A percentile compares a stretch with the other conserved stretches of the same genome.
Evolutionary conservation across 35 echinoderm and acorn worm species (phyloP).

Genomic region (Apostichopus californicus): DNA sequence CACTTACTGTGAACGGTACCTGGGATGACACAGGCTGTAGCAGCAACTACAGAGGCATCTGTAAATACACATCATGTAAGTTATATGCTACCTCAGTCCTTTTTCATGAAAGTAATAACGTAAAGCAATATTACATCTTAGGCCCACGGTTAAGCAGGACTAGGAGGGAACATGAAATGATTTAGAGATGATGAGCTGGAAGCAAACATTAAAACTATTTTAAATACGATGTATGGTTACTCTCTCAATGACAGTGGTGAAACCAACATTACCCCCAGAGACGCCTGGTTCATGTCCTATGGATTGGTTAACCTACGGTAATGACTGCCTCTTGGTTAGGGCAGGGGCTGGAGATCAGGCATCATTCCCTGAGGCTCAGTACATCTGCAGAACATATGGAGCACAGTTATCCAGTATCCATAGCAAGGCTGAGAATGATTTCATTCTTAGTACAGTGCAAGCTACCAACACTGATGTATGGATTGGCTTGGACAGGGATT

Average conservation of each 20-base stretch:
- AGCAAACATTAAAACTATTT: too few relatives aligned
- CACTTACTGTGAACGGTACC: slow-evolving; percentile 47
- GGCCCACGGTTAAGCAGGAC: too few relatives aligned
- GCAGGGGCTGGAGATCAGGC: background rate
- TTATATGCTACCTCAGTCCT: background rate
- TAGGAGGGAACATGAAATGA: too few relatives aligned
- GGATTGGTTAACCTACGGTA: slow-evolving; percentile 74
- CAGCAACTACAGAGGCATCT: slow-evolving; percentile 55
- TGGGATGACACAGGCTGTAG: slow-evolving; percentile 81
- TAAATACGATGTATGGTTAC: too few relatives aligned
- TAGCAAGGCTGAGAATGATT: slow-evolving; percentile 68
- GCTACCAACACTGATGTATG: slow-evolving; percentile 19
- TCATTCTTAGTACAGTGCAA: slow-evolving; percentile 30
- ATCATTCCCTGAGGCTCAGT: slow-evolving; percentile 68
- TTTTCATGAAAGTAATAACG: too few relatives aligned
- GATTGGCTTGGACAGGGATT: slow-evolving; percentile 35
- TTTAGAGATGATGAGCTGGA: too few relatives aligned
- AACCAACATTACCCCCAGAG: slow-evolving; percentile 71
- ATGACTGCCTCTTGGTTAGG: slow-evolving; percentile 66
- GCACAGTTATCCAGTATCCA: slow-evolving; percentile 76
- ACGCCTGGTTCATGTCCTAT: slow-evolving; percentile 65
- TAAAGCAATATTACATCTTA: too few relatives aligned
- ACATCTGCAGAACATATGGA: slow-evolving; percentile 54
- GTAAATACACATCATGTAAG: slow-evolving; percentile 83
- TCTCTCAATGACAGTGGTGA: slow-evolving; percentile 33